A percentile compares a stretch with the other conserved stretches of the same genome.
These are phyloP conservation scores for Lycocerus yunnanus DNA, from an alignment of 2,888 invertebrate species.

Conservation along the genomic window DNA sequence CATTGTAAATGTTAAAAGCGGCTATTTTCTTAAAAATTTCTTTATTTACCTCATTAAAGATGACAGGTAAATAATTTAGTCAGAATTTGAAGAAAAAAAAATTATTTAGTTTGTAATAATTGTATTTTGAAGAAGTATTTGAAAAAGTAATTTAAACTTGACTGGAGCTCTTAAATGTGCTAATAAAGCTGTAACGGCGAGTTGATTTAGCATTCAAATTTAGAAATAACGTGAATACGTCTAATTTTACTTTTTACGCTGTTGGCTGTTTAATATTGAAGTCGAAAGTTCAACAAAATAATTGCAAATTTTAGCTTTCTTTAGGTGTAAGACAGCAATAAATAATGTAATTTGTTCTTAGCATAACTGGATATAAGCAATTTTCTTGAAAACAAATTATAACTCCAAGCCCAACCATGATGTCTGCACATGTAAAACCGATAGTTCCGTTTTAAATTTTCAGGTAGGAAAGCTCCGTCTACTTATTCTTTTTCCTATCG, in stretches of 20 bases:
- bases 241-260: background rate
- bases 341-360: background rate
- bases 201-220: background rate
- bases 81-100: background rate
- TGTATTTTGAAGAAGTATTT: background rate
- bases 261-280: background rate
- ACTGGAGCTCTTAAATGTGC: background rate
- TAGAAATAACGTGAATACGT: background rate
- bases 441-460: too few species aligned
- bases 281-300: background rate
- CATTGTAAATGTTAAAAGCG: background rate
- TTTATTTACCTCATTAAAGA: background rate
- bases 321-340: background rate
- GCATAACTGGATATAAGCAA: too few species aligned
- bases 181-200: background rate
- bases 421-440: too few species aligned
- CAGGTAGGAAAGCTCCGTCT: too few species aligned
- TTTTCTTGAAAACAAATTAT: too few species aligned
- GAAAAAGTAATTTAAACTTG: background rate
- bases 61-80: background rate
- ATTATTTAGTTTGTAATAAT: background rate
- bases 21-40: background rate
- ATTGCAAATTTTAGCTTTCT: background rate
- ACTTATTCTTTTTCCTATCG: too few species aligned
- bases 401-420: too few species aligned